These are phyloP conservation scores for Amblyornis subalaris DNA, from an alignment of 2,113 vertebrate genomes.

Conservation along the genomic window DNA sequence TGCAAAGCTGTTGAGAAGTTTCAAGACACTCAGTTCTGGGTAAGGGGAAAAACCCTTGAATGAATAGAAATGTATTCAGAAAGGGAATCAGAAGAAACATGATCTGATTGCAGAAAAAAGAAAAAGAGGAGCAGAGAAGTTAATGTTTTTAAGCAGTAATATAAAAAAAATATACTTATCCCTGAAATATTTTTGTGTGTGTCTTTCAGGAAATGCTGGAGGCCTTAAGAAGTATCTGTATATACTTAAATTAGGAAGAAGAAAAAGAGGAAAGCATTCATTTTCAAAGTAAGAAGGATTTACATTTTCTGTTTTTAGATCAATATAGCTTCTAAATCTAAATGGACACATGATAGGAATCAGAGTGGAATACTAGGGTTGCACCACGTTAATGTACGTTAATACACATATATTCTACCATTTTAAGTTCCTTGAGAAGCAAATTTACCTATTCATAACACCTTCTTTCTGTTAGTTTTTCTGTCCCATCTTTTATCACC, in stretches of 20 bases:
- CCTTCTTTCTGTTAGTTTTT: neutral
- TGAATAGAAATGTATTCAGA: neutral
- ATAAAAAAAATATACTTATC: neutral
- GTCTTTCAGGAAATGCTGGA: neutral
- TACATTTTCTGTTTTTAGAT: neutral
- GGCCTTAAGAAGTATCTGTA: neutral
- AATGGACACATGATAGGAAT: neutral
- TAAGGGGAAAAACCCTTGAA: neutral
- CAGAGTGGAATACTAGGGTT: neutral
- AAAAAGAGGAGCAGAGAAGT: neutral
- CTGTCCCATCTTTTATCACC: neutral
- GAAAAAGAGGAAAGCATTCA: neutral
- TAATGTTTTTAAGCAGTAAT: neutral
- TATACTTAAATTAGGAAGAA: neutral
- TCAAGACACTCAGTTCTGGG: rapidly evolving
- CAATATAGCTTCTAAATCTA: neutral
- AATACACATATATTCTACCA: neutral
- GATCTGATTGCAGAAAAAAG: neutral
- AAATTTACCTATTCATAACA: neutral
- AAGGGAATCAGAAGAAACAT: neutral
- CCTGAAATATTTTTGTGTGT: neutral
- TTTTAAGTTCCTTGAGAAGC: neutral
- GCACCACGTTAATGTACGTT: neutral
- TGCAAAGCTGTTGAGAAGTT: neutral
- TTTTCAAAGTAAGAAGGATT: neutral